A percentile compares a stretch with the other conserved stretches of the same genome.
phyloP scores from a whole-genome alignment of 2,113 vertebrate species.

The Peromyscus maniculatus region DNA sequence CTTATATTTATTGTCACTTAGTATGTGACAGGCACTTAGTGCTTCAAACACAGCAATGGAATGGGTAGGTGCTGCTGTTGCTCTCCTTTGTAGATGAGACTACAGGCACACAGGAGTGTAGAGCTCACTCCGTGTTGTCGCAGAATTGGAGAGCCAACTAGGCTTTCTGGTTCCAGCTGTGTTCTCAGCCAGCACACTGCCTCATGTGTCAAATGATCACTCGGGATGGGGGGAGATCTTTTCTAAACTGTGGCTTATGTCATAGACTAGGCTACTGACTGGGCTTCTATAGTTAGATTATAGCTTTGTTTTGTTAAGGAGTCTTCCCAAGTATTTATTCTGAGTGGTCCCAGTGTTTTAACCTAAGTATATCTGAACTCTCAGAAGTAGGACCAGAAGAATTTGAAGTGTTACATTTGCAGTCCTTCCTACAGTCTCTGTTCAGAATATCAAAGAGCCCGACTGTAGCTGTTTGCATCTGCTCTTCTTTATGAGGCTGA shows the following conservation, averaged over 20 bases:
- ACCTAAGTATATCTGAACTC: neutral
- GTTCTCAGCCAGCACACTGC: neutral
- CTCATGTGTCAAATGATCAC: neutral
- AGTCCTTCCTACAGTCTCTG: neutral
- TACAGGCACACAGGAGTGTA: neutral
- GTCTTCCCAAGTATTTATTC: neutral
- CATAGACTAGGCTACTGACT: neutral
- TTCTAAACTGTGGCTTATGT: neutral
- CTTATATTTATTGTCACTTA: neutral
- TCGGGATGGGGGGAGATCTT: neutral
- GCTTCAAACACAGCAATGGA: neutral
- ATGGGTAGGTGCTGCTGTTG: neutral
- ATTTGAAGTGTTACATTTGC: accelerated
- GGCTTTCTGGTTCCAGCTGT: neutral
- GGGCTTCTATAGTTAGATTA: neutral
- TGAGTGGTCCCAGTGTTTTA: neutral
- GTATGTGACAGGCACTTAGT: neutral
- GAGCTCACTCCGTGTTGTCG: neutral
- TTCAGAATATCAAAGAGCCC: neutral
- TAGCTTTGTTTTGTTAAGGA: conserved; percentile 8
- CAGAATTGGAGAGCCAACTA: neutral
- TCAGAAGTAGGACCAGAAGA: neutral
- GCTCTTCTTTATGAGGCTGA: neutral
- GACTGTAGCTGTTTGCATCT: neutral
- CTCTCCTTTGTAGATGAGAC: neutral